Conservation (phyloP, 2,113 vertebrate genomes). For the Tetrax tetrax region DNA sequence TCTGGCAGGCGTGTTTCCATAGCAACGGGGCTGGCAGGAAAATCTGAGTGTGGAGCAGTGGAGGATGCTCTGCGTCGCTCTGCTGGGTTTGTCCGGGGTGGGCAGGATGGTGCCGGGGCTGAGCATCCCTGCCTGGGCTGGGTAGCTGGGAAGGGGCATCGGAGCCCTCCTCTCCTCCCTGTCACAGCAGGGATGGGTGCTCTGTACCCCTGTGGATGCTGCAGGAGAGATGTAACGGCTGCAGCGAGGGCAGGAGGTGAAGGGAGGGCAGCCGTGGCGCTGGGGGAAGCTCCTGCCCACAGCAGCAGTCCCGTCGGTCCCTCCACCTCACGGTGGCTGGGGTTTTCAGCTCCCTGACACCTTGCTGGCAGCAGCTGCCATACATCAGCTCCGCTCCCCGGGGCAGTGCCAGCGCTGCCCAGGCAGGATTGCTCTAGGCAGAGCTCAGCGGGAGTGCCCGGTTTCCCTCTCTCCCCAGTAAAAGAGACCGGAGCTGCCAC, state of each 20-base stretch:
- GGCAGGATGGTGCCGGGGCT: background rate
- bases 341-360: rapidly evolving
- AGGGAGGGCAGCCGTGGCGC: background rate
- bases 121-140: background rate
- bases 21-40: conserved; percentile 4
- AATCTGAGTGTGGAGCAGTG: background rate
- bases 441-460: background rate
- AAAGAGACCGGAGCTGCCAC: background rate
- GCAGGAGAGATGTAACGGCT: rapidly evolving
- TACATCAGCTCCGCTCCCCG: background rate
- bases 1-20: conserved; percentile 44
- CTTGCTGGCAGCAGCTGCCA: background rate
- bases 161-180: background rate
- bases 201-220: rapidly evolving
- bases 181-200: rapidly evolving
- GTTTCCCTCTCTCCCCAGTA: background rate
- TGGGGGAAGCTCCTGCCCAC: background rate
- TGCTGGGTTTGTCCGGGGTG: background rate
- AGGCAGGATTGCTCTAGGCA: background rate
- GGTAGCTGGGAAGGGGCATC: background rate
- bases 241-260: background rate
- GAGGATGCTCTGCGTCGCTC: conserved; percentile 49
- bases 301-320: background rate
- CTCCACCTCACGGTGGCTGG: background rate
- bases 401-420: background rate